phyloP scores from a whole-genome alignment of 1,140 invertebrate species.

The Amphibalanus amphitrite region DNA sequence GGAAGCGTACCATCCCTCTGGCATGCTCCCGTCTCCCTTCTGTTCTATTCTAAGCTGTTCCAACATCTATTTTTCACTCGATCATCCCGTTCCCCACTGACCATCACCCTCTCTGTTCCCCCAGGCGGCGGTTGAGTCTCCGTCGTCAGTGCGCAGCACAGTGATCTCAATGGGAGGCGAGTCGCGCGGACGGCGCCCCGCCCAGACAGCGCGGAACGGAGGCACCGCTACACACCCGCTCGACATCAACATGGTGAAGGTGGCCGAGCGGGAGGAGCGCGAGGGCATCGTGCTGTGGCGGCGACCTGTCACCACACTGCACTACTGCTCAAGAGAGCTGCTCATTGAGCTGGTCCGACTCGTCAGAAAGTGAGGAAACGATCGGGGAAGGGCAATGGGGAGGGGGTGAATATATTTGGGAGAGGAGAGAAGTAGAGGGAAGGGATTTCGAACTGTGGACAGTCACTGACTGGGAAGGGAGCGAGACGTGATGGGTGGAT shows the following conservation, averaged over 20 bases:
- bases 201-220: no score
- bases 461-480: not conserved
- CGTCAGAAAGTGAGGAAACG: slow-evolving; percentile 11
- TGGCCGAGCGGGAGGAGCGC: slow-evolving; percentile 25
- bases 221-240: no score
- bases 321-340: slow-evolving; percentile 66
- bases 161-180: no score
- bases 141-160: no score
- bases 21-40: no score
- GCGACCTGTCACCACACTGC: slow-evolving; percentile 58
- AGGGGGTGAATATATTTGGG: slow-evolving; percentile 10
- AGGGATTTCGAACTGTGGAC: slow-evolving; percentile 10
- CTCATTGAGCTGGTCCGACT: slow-evolving; percentile 33
- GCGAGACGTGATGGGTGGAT: not conserved
- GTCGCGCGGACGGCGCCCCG: no score
- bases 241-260: slow-evolving; percentile 7
- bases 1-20: no score
- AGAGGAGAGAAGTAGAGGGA: slow-evolving; percentile 7
- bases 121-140: no score
- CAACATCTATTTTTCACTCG: no score
- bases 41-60: no score
- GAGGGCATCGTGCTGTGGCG: slow-evolving; percentile 66
- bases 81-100: no score
- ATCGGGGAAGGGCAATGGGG: slow-evolving; percentile 36
- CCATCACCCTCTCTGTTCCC: no score